A percentile compares a stretch with the other conserved stretches of the same genome.
Conservation (phyloP, 1,140 invertebrate species). For the Rhyzopertha dominica region DNA sequence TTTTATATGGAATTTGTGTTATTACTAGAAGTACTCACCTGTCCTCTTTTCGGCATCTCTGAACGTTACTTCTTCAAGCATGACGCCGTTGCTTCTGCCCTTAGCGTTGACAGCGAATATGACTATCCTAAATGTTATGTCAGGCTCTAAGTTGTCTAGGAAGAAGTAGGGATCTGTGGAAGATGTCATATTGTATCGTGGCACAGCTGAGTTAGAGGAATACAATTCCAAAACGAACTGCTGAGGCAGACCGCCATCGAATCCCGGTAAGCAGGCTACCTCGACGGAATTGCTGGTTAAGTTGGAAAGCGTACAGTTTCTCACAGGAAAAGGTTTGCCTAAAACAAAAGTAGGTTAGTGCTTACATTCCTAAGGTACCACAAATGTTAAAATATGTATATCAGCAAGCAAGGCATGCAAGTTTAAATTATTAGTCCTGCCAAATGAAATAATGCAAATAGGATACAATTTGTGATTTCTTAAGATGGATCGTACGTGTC, state of each 20-base stretch:
- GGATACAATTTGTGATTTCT: no score
- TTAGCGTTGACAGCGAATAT: slow-evolving; percentile 76
- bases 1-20: no score
- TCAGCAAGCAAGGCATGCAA: no score
- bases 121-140: slow-evolving; percentile 66
- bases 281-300: slow-evolving; percentile 69
- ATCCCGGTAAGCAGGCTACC: slow-evolving; percentile 68
- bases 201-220: slow-evolving; percentile 51
- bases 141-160: slow-evolving; percentile 66
- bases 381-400: slow-evolving; percentile 3
- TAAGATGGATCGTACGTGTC: no score
- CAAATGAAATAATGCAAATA: neutral
- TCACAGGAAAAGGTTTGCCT: slow-evolving; percentile 70
- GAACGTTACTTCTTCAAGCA: slow-evolving; percentile 69
- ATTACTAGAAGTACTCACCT: slow-evolving; percentile 63
- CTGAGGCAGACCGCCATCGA: slow-evolving; percentile 81
- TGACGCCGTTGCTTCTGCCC: slow-evolving; percentile 64
- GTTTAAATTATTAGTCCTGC: neutral
- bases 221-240: slow-evolving; percentile 74
- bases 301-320: slow-evolving; percentile 70
- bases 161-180: slow-evolving; percentile 61
- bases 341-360: slow-evolving; percentile 30
- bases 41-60: slow-evolving; percentile 75
- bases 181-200: slow-evolving; percentile 61
- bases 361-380: slow-evolving; percentile 5